Evolutionary conservation across 2,113 vertebrate genomes (phyloP).

Genomic region (Plecotus auritus): DNA sequence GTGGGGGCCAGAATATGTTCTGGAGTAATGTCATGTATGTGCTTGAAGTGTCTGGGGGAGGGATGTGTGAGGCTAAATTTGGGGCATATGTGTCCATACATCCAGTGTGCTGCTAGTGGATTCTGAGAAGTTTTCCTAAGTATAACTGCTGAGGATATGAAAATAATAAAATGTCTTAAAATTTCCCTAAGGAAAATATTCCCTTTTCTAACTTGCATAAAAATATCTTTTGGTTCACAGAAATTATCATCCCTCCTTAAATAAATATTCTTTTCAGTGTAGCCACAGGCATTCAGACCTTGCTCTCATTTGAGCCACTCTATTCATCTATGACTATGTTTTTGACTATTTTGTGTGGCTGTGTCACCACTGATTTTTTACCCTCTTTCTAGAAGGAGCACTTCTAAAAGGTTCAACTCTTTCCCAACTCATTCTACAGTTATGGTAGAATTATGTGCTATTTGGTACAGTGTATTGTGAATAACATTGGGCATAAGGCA

Average conservation of each 20-base stretch:
- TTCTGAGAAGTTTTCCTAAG: not conserved
- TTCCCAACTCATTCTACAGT: not conserved
- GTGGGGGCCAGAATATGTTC: fast-evolving
- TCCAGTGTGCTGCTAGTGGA: too few species aligned
- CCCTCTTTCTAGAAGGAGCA: not conserved
- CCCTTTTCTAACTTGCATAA: not conserved
- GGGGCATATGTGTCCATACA: not conserved
- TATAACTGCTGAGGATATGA: not conserved
- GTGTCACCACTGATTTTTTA: not conserved
- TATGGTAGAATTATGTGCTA: not conserved
- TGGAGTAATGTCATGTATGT: not conserved
- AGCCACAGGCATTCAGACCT: fast-evolving
- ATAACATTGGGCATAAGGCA: not conserved
- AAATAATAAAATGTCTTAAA: not conserved
- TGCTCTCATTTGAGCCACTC: not conserved
- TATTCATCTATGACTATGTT: not conserved
- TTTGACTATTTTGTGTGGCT: not conserved
- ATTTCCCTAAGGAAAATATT: not conserved
- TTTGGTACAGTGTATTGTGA: not conserved
- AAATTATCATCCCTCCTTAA: not conserved
- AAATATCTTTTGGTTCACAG: not conserved
- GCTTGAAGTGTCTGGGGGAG: not conserved
- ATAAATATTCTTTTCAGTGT: not conserved
- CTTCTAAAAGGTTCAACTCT: not conserved
- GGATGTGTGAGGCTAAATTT: not conserved